Evolutionary conservation across 1,140 invertebrate genomes (phyloP), one percentile per base, ranked within the genome.

Genomic region (Heliothis subflexa): DNA sequence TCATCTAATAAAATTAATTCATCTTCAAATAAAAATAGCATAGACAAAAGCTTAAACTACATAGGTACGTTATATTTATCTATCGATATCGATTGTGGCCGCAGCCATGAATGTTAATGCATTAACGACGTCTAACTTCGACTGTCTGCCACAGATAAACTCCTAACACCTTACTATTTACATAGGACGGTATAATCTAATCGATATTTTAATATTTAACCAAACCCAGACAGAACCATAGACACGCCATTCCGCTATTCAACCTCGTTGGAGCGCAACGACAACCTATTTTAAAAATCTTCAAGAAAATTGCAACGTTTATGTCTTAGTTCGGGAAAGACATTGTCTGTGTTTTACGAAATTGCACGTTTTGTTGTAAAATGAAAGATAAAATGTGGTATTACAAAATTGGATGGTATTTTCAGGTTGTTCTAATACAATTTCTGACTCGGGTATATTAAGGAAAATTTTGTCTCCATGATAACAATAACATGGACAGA

Each of bases 191-290:
- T 47, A 50, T 50, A 70, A 70, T 28, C 66, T 70, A 52, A 50
- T 52, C 47, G 47, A 50, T 70, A 70, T 52, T 70, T n/a, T 70
- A 52, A 28, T 18, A 52, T n/a, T 66, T 21, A 40, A 62, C 28
- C 12, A 5, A 66, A 40, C 16, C 4, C 33, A 61, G 4, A 7
- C 11, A 25, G 7, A 13, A 28, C 50, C 50, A 52, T 52, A 52
- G 50, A 52, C 50, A 52, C 50, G n/a, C 50, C 50, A n/a, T 52
- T 52, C 50, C 14, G n/a, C 50, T n/a, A n/a, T 52, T 52, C 50
- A n/a, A 52, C n/a, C 50, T 52, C 50, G 12, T 7, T 7, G 13
- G 14, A 7, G 50, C 50, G 18, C 18, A 57, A 12, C 21, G 55
- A 57, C 2, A 12, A 40, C 33, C 5, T 40, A 55, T 25, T 57